Evolutionary conservation across 2,888 invertebrate species (phyloP), one percentile per base, ranked within the genome.

Genomic region (Microctonus brassicae): DNA sequence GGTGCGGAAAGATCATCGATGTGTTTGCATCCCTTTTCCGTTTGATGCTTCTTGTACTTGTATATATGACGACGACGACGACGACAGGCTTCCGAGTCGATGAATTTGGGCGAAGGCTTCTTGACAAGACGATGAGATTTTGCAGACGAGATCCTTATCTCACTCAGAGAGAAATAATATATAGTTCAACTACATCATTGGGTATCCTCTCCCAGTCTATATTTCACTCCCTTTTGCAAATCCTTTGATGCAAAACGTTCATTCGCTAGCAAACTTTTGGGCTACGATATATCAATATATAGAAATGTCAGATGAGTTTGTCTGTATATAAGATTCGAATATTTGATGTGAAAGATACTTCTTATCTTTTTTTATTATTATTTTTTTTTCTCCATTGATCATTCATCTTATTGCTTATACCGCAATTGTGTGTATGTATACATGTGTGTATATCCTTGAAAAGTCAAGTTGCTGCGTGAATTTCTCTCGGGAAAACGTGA

Each of bases 1-100:
- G 69, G 72, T 72, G 69, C 62, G 70, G 69, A 77, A 76, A 75
- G 76, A 77, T 77, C 76, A 76, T 76, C 77, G 75, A 77, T 77
- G 76, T 75, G 74, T 75, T 77, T 75, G 74, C 77, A 75, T 76
- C 74, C 73, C 67, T 70, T 66, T 62, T 64, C 34, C 34, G 72
- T 69, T 72, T 65, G 73, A 73, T 57, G 66, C 67, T 65, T 42
- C 26, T n/a, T n/a, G n/a, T n/a, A n/a, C n/a, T n/a, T 24, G 13
- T 65, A 64, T 70, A 68, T 72, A 65, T 39, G 66, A 63, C 66
- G n/a, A n/a, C n/a, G n/a, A n/a, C n/a, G n/a, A 39, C 39, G 39
- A 39, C 39, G 39, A 39, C 53, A 24, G 57, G 60, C 69, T 73
- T 76, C 72, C 74, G 69, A 75, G 29, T 57, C 74, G 72, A 69